Evolutionary conservation across 53 echinoderm and acorn worm genomes (phyloP).

Genomic region (Paracentrotus lividus): DNA sequence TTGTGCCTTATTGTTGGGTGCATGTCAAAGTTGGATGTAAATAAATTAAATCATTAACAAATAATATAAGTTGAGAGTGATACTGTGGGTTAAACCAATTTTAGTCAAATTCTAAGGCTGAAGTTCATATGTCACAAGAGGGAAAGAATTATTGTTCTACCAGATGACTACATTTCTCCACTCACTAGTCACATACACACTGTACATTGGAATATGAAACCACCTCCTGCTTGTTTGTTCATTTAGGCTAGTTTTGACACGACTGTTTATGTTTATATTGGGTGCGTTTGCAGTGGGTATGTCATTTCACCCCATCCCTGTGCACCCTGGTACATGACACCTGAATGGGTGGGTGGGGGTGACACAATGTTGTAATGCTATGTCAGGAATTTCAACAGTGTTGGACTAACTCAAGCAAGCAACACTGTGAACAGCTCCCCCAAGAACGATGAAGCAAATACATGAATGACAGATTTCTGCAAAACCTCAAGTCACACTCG

Average conservation of each 20-base stretch:
- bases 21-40: background rate
- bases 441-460: background rate
- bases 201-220: background rate
- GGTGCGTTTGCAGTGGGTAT: background rate
- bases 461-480: background rate
- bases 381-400: background rate
- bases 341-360: background rate
- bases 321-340: background rate
- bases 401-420: background rate
- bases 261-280: slow-evolving; percentile 28
- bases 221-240: background rate
- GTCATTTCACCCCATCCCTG: slow-evolving; percentile 30
- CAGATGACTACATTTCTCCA: background rate
- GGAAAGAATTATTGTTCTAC: background rate
- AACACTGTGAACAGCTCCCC: background rate
- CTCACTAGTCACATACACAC: no score
- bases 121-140: background rate
- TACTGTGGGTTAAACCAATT: no score
- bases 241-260: background rate
- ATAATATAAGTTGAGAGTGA: background rate
- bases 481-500: no score
- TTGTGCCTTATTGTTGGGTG: background rate
- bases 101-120: background rate
- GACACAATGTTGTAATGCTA: background rate
- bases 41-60: background rate